A percentile compares a stretch with the other conserved stretches of the same genome.
These are phyloP conservation scores for Nesoenas mayeri DNA, from an alignment of 2,113 vertebrate species.

Conservation along the genomic window DNA sequence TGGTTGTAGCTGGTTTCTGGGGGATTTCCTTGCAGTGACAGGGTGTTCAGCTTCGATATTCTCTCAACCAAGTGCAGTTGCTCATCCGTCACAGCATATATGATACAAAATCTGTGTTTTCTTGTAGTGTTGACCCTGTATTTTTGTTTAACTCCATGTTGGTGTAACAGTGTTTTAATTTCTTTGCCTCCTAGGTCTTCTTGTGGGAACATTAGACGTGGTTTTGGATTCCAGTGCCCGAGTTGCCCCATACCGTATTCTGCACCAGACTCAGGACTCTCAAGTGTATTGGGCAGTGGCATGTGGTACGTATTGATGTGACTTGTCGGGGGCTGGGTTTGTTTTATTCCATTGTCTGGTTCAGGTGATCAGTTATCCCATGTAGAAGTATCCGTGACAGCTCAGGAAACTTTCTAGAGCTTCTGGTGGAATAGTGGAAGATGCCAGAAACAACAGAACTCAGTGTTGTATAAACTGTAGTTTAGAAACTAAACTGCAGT, in stretches of 20 bases:
- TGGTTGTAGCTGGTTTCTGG: not conserved
- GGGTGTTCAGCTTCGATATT: not conserved
- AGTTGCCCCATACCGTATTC: constrained; percentile 94
- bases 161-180: not conserved
- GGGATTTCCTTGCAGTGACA: not conserved
- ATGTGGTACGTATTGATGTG: constrained; percentile 80
- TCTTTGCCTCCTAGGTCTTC: constrained; percentile 79
- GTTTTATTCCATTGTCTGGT: not conserved
- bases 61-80: accelerated
- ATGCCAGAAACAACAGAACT: not conserved
- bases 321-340: not conserved
- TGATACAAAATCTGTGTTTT: not conserved
- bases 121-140: not conserved
- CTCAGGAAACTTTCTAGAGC: not conserved
- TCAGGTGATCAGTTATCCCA: not conserved
- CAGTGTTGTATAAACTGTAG: not conserved
- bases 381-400: not conserved
- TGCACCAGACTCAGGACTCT: constrained; percentile 94
- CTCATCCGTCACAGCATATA: not conserved
- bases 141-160: not conserved
- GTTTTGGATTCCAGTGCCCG: constrained; percentile 96
- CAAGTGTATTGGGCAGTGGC: constrained; percentile 96
- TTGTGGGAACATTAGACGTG: constrained; percentile 95
- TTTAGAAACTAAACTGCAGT: not conserved
- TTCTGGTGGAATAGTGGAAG: not conserved